Evolutionary conservation across 2,888 invertebrate genomes (phyloP).

Genomic region (Agriotes lineatus): DNA sequence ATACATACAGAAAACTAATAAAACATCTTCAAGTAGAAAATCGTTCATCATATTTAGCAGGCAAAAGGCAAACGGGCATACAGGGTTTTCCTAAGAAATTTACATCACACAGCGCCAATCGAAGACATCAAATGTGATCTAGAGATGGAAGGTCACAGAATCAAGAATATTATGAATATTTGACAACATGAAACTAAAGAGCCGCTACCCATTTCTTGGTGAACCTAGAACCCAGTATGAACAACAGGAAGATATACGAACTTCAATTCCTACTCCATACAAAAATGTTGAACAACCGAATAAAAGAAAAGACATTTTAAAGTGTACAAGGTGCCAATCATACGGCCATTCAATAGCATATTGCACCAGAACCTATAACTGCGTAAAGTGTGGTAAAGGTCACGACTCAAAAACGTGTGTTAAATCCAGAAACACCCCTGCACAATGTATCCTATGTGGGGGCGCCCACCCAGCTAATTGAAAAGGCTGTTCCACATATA

Average conservation of each 20-base stretch:
- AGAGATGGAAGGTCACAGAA: slow-evolving; percentile 7
- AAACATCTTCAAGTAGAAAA: background rate
- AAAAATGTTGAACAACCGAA: slow-evolving; percentile 10
- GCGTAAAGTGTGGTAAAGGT: slow-evolving; percentile 10
- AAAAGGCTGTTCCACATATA: background rate
- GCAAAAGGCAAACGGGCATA: background rate
- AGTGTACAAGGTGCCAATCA: slow-evolving; percentile 20
- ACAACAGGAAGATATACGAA: slow-evolving; percentile 17
- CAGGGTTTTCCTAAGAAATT: background rate
- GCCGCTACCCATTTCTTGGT: slow-evolving; percentile 8
- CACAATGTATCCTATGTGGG: slow-evolving; percentile 3
- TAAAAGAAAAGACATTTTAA: slow-evolving; percentile 8
- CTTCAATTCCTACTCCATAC: background rate
- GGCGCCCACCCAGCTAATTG: slow-evolving; percentile 1
- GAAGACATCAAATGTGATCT: slow-evolving; percentile 8
- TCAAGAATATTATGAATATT: slow-evolving; percentile 16
- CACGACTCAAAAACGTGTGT: slow-evolving; percentile 2
- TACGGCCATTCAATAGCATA: slow-evolving; percentile 6
- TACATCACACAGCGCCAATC: background rate
- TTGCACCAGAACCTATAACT: slow-evolving; percentile 9
- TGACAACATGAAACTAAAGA: slow-evolving; percentile 11
- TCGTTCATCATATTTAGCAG: background rate
- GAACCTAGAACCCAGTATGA: slow-evolving; percentile 10
- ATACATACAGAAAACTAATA: background rate
- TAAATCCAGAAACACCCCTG: slow-evolving; percentile 10